Base-by-base conservation (phyloP, 2,888 invertebrate species). In the Gastrophysa polygoni region DNA sequence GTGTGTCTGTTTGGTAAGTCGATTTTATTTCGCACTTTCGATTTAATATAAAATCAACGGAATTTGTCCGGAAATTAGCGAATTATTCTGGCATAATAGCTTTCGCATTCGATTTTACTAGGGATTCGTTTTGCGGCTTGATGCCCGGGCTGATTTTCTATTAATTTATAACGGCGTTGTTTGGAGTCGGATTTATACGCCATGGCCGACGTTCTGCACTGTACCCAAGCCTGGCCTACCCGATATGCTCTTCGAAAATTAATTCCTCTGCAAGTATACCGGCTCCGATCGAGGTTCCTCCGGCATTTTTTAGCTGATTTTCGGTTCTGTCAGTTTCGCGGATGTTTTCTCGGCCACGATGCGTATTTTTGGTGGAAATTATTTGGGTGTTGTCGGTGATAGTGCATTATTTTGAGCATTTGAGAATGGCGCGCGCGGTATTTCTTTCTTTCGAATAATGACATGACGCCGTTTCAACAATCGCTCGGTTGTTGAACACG, bases 321-420 rank as follows among this genome's bases (percentile, higher is more conserved):
- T 77, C 70, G 47, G 32, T 44, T 52, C 59, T 69, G 62, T 68
- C 44, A 29, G 52, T 46, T 68, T 48, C 18, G 48, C 64, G 62
- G 21, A 48, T 61, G 75, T 70, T 71, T 72, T 70, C 67, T 47
- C 17, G 20, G 28, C 29, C 48, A 54, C 24, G 16, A 24, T 24
- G 11, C 29, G n/a, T 68, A 62, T 69, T 75, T 68, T 43, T 50
- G 38, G 63, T 63, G 71, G 67, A 80, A 80, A 79, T 75, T 77
- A 81, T 79, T 80, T 78, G 80, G 80, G 80, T 81, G 80, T 79
- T 74, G 78, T 65, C 78, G 68, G 38, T 80, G 79, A 80, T 81
- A 78, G 79, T 78, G 71, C 76, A 79, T 79, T 79, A 78, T 79
- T 77, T 80, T 77, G 73, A 78, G 77, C 68, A 75, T 77, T 81